Evolutionary conservation across 2,113 vertebrate species (phyloP).

Genomic region (Nannospalax galili): DNA sequence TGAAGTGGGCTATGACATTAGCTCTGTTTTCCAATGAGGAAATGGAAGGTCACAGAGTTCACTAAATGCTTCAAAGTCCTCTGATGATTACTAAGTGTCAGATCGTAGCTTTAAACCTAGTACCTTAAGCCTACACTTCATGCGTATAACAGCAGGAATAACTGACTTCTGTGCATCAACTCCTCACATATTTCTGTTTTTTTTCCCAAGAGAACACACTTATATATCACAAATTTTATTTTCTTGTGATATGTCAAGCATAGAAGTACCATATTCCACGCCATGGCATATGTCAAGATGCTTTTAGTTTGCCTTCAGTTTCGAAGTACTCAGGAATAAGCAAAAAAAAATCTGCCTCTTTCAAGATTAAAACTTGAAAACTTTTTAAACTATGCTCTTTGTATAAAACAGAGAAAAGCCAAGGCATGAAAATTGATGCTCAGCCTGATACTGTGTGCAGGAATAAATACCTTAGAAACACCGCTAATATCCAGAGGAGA

Average conservation of each 20-base stretch:
- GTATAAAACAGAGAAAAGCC: neutral
- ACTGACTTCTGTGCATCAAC: neutral
- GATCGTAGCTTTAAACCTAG: neutral
- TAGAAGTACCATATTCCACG: neutral
- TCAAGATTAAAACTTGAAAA: slow-evolving; percentile 13
- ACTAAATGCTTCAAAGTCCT: neutral
- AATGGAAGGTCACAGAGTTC: neutral
- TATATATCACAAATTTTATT: neutral
- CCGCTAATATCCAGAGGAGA: neutral
- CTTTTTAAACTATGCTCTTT: neutral
- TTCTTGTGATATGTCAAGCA: neutral
- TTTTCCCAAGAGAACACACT: neutral
- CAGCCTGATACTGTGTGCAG: neutral
- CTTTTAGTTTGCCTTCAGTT: neutral
- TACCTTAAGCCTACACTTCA: neutral
- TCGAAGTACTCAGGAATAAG: neutral
- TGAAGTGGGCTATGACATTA: neutral
- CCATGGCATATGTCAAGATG: neutral
- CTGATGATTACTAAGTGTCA: neutral
- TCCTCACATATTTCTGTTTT: neutral
- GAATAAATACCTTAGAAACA: neutral
- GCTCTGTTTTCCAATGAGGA: neutral
- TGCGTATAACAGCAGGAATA: neutral
- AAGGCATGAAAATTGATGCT: neutral
- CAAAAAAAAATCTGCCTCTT: neutral